Evolutionary conservation across 2,888 invertebrate genomes (phyloP).

Genomic region (Pyrgus malvae): DNA sequence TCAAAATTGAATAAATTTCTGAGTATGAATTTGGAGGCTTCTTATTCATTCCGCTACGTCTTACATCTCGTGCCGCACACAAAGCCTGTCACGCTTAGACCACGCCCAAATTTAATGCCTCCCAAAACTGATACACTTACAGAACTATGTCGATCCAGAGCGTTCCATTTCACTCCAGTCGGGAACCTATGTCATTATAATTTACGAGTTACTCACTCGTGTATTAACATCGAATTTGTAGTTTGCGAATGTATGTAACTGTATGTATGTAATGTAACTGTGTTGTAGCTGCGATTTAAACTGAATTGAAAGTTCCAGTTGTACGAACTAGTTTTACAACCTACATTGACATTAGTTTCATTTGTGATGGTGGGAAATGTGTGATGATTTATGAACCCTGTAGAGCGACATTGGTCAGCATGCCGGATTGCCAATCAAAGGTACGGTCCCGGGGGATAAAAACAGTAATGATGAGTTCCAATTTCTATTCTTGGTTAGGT

Average conservation of each 20-base stretch:
- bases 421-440: too few species aligned
- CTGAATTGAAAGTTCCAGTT: conserved; percentile 5
- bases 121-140: conserved; percentile 40
- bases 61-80: neutral
- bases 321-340: neutral
- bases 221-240: conserved; percentile 25
- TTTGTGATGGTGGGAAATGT: neutral
- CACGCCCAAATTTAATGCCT: conserved; percentile 37
- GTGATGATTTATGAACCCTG: neutral
- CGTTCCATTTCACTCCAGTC: conserved; percentile 33
- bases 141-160: conserved; percentile 46
- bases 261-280: conserved; percentile 5
- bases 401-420: too few species aligned
- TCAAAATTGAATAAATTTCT: too few species aligned
- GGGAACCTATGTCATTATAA: conserved; percentile 45
- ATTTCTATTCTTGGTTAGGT: too few species aligned
- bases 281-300: conserved; percentile 6
- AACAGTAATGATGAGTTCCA: too few species aligned
- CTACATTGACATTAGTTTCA: conserved; percentile 2
- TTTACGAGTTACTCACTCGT: conserved; percentile 39
- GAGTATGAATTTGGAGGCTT: too few species aligned
- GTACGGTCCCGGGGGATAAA: too few species aligned
- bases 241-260: conserved; percentile 17
- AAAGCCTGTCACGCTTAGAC: conserved; percentile 26
- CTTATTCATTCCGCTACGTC: too few species aligned